These are phyloP conservation scores for Cyprinodon brontotheroides DNA, from an alignment of 2,113 vertebrate genomes.

Conservation along the genomic window DNA sequence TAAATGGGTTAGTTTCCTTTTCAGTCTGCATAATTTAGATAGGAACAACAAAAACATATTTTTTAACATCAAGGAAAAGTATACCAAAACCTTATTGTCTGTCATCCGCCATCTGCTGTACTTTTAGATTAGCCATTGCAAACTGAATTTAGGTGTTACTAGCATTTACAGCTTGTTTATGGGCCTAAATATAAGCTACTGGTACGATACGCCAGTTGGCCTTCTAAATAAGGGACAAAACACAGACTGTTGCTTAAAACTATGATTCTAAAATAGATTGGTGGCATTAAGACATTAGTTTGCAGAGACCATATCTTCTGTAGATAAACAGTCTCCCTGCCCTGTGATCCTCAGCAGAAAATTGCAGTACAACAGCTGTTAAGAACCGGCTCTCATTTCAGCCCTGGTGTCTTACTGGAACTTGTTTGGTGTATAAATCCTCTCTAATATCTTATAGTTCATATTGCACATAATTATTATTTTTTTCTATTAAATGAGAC, in stretches of 20 bases:
- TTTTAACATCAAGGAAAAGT: neutral
- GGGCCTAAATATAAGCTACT: neutral
- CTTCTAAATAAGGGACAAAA: neutral
- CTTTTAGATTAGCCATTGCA: neutral
- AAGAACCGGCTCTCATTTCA: neutral
- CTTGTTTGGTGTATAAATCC: neutral
- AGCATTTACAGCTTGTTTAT: neutral
- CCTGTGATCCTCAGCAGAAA: neutral
- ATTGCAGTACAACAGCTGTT: neutral
- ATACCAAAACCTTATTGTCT: neutral
- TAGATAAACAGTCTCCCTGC: neutral
- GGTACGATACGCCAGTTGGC: neutral
- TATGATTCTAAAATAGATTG: neutral
- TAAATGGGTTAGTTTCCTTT: neutral
- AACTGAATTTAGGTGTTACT: neutral
- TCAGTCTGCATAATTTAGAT: neutral
- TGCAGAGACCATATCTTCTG: neutral
- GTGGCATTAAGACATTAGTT: neutral
- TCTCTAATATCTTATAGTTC: neutral
- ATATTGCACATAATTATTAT: neutral
- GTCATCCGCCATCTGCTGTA: neutral
- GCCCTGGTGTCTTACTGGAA: neutral
- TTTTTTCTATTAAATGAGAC: neutral
- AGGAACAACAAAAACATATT: neutral
- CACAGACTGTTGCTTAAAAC: neutral